A percentile compares a stretch with the other conserved stretches of the same genome.
Conservation (phyloP, 2,797 vertebrate species). For the Rhinophrynus dorsalis region DNA sequence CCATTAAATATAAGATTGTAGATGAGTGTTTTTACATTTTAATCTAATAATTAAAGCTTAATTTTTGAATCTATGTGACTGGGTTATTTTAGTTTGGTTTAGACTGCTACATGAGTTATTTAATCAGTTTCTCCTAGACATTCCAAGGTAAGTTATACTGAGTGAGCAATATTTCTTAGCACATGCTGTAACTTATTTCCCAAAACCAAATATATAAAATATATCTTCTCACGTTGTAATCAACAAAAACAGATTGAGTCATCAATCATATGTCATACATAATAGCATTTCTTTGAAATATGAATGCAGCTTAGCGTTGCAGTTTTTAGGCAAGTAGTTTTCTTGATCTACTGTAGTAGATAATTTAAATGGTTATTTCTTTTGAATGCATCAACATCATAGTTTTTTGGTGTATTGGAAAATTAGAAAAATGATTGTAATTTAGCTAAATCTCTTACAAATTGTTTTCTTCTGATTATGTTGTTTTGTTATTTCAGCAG, state of each 20-base stretch:
- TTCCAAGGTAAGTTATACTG: background rate
- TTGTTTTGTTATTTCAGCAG: background rate
- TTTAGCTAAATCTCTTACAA: background rate
- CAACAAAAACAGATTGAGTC: conserved; percentile 11
- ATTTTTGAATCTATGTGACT: too few species aligned
- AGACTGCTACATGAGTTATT: background rate
- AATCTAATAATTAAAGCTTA: too few species aligned
- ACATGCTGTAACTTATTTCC: background rate
- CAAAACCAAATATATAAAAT: background rate
- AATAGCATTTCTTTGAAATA: background rate
- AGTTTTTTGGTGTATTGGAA: background rate
- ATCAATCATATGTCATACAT: conserved; percentile 8
- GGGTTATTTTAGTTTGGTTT: too few species aligned
- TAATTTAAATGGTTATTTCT: background rate
- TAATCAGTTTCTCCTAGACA: background rate
- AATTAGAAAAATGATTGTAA: background rate
- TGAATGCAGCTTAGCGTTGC: background rate
- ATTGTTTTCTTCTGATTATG: background rate
- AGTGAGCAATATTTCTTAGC: background rate
- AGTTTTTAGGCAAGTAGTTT: background rate
- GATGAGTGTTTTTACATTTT: too few species aligned
- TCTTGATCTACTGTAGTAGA: background rate
- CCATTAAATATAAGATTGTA: background rate
- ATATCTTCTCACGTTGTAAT: background rate
- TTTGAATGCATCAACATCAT: background rate